Conservation (phyloP, 2,888 invertebrate species). For the Chymomyza fuscimana region DNA sequence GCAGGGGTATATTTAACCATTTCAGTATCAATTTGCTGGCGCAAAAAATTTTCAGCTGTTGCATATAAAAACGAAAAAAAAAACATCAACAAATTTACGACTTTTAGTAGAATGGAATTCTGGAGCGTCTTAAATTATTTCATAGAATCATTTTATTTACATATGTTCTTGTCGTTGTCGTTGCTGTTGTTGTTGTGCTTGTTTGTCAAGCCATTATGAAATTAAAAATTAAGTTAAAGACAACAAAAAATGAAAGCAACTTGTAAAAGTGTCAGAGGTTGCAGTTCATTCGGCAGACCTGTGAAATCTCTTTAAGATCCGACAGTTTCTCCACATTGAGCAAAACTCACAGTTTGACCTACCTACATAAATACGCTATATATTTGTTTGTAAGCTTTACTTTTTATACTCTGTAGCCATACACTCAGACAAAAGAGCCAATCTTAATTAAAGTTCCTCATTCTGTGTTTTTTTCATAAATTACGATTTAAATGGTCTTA, state of each 20-base stretch:
- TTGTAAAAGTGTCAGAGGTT: not conserved
- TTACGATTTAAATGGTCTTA: too few relatives aligned
- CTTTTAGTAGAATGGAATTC: slow-evolving; percentile 38
- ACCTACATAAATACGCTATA: not conserved
- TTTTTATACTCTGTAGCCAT: too few relatives aligned
- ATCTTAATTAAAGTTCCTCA: too few relatives aligned
- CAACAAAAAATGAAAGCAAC: not conserved
- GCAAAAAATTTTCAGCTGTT: slow-evolving; percentile 18
- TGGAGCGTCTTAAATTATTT: slow-evolving; percentile 43
- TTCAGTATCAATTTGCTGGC: not conserved
- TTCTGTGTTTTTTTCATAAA: too few relatives aligned
- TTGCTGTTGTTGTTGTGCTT: not conserved
- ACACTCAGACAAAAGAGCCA: too few relatives aligned
- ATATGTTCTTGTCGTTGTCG: not conserved
- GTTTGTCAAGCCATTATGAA: not conserved
- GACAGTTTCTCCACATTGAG: not conserved
- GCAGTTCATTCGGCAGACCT: not conserved
- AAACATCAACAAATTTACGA: slow-evolving; percentile 14
- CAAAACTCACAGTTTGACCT: not conserved
- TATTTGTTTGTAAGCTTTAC: too few relatives aligned
- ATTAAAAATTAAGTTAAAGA: not conserved
- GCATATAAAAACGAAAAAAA: slow-evolving; percentile 17
- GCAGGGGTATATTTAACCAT: slow-evolving; percentile 19
- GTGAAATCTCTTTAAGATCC: not conserved
- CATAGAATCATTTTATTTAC: not conserved